Conservation (phyloP, 2,113 vertebrate genomes). For the Forbesichthys papilliferus region DNA sequence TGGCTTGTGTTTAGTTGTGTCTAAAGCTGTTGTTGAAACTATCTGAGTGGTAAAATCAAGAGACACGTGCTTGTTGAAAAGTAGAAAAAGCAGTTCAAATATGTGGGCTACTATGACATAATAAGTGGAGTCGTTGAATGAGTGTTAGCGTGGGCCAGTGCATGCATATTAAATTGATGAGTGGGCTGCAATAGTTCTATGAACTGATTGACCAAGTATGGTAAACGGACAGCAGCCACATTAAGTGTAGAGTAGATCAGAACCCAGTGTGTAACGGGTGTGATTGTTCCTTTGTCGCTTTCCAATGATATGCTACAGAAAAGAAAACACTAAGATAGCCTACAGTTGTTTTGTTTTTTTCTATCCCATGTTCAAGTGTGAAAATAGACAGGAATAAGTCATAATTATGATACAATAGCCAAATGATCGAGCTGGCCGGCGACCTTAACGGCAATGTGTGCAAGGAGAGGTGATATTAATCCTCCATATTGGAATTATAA, state of each 20-base stretch:
- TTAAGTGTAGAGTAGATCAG: neutral
- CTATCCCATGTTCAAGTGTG: too few species aligned
- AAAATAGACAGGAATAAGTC: too few species aligned
- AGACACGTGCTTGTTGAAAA: constrained; percentile 41
- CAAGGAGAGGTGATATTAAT: too few species aligned
- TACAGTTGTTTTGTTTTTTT: too few species aligned
- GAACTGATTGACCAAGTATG: constrained; percentile 32
- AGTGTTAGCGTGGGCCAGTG: constrained; percentile 60
- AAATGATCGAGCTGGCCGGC: too few species aligned
- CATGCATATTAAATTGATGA: constrained; percentile 66
- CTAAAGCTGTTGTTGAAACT: neutral
- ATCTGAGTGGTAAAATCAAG: constrained; percentile 22
- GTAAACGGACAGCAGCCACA: neutral
- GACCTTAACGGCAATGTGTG: too few species aligned
- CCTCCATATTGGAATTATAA: too few species aligned
- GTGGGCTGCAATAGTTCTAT: constrained; percentile 61
- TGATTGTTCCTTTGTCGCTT: too few species aligned
- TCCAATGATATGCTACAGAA: too few species aligned
- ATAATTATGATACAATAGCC: too few species aligned
- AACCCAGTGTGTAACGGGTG: neutral
- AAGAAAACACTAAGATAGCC: too few species aligned
- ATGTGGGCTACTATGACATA: constrained; percentile 6
- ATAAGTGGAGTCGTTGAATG: constrained; percentile 7
- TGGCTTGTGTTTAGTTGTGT: neutral
- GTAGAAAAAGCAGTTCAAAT: constrained; percentile 6